These are phyloP conservation scores for Cetoscarus ocellatus DNA, from an alignment of 2,797 vertebrate species.

Conservation along the genomic window DNA sequence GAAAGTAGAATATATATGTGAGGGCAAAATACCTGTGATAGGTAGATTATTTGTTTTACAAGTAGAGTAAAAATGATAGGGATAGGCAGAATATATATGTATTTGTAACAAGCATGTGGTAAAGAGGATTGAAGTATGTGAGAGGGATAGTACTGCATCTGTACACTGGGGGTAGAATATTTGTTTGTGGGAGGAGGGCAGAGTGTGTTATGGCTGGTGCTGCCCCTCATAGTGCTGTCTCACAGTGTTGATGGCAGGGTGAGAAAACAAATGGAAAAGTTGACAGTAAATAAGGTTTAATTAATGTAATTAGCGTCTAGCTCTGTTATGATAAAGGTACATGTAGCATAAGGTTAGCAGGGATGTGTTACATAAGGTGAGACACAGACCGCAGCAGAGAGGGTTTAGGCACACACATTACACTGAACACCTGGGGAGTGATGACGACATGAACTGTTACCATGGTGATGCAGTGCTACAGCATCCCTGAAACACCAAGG, in stretches of 20 bases:
- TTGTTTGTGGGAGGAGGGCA: too few relatives aligned
- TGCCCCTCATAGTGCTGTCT: slow-evolving; percentile 2
- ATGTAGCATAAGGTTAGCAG: slow-evolving; percentile 9
- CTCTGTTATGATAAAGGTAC: slow-evolving; percentile 10
- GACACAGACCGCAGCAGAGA: slow-evolving; percentile 33
- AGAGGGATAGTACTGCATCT: too few relatives aligned
- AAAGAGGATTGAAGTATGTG: too few relatives aligned
- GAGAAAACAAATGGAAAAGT: slow-evolving; percentile 32
- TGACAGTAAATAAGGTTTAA: neutral
- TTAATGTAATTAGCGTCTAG: neutral
- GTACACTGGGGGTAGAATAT: too few relatives aligned
- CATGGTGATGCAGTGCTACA: slow-evolving; percentile 74
- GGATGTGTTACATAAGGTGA: slow-evolving; percentile 27
- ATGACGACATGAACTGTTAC: slow-evolving; percentile 72
- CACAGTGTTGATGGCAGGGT: slow-evolving; percentile 4
- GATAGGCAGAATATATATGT: too few relatives aligned
- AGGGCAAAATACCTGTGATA: too few relatives aligned
- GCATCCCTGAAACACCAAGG: slow-evolving; percentile 62
- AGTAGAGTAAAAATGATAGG: too few relatives aligned
- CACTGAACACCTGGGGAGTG: slow-evolving; percentile 73
- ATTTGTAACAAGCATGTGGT: too few relatives aligned
- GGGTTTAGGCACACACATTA: slow-evolving; percentile 58
- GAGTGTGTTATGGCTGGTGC: too few relatives aligned
- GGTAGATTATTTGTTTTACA: too few relatives aligned
- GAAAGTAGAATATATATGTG: too few relatives aligned